These are phyloP conservation scores for Lasius fuliginosus DNA, from an alignment of 2,888 invertebrate genomes.

Conservation along the genomic window DNA sequence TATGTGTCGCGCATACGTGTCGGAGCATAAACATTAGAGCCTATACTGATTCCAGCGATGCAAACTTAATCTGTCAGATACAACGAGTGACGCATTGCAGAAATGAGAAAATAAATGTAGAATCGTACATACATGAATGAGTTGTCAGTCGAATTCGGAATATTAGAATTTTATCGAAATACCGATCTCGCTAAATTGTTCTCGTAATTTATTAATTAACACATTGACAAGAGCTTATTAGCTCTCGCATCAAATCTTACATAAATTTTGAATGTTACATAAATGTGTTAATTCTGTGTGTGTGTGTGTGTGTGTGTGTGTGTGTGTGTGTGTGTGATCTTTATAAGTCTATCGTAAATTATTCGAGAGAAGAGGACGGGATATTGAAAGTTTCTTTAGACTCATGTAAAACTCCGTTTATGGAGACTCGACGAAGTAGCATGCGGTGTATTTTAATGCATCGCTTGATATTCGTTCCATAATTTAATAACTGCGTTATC, in stretches of 20 bases:
- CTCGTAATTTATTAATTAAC: neutral
- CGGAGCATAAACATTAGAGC: slow-evolving; percentile 43
- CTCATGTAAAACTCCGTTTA: neutral
- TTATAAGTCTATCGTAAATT: neutral
- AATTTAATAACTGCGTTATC: slow-evolving; percentile 45
- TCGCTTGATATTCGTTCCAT: neutral
- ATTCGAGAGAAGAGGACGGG: neutral
- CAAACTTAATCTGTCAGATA: slow-evolving; percentile 59
- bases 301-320: neutral
- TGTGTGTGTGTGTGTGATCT: neutral
- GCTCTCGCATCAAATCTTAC: neutral
- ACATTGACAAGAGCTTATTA: neutral
- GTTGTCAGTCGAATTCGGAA: neutral
- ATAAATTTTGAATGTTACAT: neutral
- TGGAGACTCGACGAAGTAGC: too few species aligned
- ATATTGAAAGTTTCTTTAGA: neutral
- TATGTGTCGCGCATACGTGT: slow-evolving; percentile 20
- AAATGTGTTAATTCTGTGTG: neutral
- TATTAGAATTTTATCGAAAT: neutral
- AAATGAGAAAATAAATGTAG: slow-evolving; percentile 58
- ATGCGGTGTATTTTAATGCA: neutral
- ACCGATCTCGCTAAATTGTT: neutral
- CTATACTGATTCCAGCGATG: slow-evolving; percentile 25
- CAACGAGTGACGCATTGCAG: slow-evolving; percentile 34
- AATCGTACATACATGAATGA: neutral